Percentiles rank a stretch among this genome's conserved stretches.
These are phyloP conservation scores for Drosophila ambigua DNA, from an alignment of 1,140 invertebrate species.

Conservation along the genomic window DNA sequence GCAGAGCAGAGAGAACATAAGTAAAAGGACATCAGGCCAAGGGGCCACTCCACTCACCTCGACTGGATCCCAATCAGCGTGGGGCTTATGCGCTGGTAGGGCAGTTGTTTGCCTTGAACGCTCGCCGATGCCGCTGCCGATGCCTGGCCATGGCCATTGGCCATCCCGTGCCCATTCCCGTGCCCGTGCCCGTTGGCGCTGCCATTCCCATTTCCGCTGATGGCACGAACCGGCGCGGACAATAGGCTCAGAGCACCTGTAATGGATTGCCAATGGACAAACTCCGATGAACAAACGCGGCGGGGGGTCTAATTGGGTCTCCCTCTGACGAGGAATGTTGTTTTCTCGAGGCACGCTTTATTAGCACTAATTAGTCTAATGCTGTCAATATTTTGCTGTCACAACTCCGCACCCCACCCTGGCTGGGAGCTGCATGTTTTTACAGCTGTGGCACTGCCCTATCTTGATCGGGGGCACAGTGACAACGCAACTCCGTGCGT, in stretches of 20 bases:
- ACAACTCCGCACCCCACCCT: background rate
- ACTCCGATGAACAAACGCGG: background rate
- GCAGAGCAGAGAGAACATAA: background rate
- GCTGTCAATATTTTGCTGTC: slow-evolving; percentile 38
- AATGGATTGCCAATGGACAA: slow-evolving; percentile 22
- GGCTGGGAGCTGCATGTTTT: slow-evolving; percentile 14
- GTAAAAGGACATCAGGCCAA: slow-evolving; percentile 10
- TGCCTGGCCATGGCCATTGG: slow-evolving; percentile 20
- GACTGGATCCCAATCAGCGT: slow-evolving; percentile 79
- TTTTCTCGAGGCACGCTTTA: slow-evolving; percentile 42
- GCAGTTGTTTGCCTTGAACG: slow-evolving; percentile 59
- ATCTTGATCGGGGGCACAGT: slow-evolving; percentile 54
- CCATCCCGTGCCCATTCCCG: slow-evolving; percentile 35
- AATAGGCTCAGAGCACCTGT: slow-evolving; percentile 64
- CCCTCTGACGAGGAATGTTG: slow-evolving; percentile 7
- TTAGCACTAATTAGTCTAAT: slow-evolving; percentile 59
- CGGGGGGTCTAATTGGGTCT: slow-evolving; percentile 12
- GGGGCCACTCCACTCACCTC: slow-evolving; percentile 44
- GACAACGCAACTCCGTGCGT: slow-evolving; percentile 21
- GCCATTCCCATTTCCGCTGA: background rate
- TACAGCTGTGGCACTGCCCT: background rate
- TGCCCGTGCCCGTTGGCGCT: slow-evolving; percentile 20
- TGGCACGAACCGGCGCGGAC: slow-evolving; percentile 48
- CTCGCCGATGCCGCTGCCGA: slow-evolving; percentile 28
- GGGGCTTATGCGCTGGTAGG: slow-evolving; percentile 46